Percentiles rank a stretch among this genome's conserved stretches.
Evolutionary conservation across 2,888 invertebrate genomes (phyloP).

Genomic region (Salticus scenicus): DNA sequence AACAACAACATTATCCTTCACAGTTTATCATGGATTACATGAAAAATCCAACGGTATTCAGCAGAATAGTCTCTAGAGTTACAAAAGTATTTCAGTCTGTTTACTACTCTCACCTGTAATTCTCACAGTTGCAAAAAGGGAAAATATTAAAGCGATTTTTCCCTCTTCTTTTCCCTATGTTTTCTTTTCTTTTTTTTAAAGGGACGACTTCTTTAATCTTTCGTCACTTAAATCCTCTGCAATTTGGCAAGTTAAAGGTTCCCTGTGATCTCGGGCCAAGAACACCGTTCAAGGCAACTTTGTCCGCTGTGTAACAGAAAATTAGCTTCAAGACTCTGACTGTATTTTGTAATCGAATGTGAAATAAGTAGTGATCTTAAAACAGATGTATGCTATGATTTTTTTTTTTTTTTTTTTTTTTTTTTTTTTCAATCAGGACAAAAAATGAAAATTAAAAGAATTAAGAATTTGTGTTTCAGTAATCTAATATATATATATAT

Average conservation of each 20-base stretch:
- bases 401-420: too few species aligned
- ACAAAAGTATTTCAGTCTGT: background rate
- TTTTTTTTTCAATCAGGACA: too few species aligned
- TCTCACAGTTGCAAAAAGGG: background rate
- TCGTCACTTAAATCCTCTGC: slow-evolving; percentile 15
- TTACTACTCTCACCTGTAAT: background rate
- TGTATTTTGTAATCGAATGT: background rate
- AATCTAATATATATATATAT: too few species aligned
- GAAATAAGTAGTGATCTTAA: background rate
- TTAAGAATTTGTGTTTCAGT: too few species aligned
- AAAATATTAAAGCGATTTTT: background rate
- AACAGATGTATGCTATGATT: too few species aligned
- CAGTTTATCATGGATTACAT: background rate
- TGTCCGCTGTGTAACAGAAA: background rate
- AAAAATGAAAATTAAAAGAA: too few species aligned
- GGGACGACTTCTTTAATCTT: background rate
- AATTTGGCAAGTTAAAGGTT: slow-evolving; percentile 55
- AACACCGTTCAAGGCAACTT: background rate
- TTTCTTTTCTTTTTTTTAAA: background rate
- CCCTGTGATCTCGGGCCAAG: background rate
- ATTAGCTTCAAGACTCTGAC: background rate
- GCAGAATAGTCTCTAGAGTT: background rate
- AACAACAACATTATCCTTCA: background rate
- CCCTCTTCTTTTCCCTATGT: background rate
- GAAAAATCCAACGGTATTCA: background rate